Percentiles rank a stretch among this genome's conserved stretches.
Evolutionary conservation across 1,140 invertebrate genomes (phyloP).

Genomic region (Listronotus bonariensis): DNA sequence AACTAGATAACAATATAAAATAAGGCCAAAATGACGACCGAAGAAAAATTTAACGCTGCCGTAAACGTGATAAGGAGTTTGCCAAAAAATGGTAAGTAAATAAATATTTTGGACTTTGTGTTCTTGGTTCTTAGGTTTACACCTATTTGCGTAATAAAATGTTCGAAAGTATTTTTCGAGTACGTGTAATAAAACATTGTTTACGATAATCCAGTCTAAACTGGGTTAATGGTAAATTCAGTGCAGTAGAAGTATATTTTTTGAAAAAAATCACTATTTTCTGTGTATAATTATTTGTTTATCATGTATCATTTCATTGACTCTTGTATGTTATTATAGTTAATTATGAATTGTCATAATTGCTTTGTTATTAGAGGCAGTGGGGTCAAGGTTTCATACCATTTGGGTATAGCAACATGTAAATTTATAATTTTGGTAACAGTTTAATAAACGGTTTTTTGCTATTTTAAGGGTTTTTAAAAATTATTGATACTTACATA

Average conservation of each 20-base stretch:
- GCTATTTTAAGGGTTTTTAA: too few relatives aligned
- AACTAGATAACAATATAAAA: conserved; percentile 1
- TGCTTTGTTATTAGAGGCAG: too few relatives aligned
- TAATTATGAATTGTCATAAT: too few relatives aligned
- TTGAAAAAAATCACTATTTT: background rate
- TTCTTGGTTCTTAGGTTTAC: background rate
- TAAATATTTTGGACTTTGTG: conserved; percentile 20
- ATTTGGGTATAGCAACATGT: too few relatives aligned
- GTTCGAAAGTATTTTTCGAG: conserved; percentile 2
- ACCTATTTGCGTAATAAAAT: conserved; percentile 4
- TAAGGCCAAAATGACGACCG: conserved; percentile 65
- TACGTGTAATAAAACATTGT: conserved; percentile 2
- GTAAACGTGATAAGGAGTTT: conserved; percentile 86
- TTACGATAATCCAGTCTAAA: background rate
- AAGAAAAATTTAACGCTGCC: conserved; percentile 84
- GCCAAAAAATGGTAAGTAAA: conserved; percentile 81
- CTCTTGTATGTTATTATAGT: too few relatives aligned
- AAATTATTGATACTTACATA: too few relatives aligned
- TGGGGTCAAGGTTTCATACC: too few relatives aligned
- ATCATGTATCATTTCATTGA: too few relatives aligned
- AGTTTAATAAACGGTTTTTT: too few relatives aligned
- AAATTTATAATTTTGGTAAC: too few relatives aligned
- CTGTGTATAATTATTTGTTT: conserved; percentile 2
- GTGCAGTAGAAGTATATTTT: background rate
- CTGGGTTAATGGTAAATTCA: background rate